These are phyloP conservation scores for Brachypodius melanocephalos DNA, from an alignment of 2,113 vertebrate genomes.

Conservation along the genomic window DNA sequence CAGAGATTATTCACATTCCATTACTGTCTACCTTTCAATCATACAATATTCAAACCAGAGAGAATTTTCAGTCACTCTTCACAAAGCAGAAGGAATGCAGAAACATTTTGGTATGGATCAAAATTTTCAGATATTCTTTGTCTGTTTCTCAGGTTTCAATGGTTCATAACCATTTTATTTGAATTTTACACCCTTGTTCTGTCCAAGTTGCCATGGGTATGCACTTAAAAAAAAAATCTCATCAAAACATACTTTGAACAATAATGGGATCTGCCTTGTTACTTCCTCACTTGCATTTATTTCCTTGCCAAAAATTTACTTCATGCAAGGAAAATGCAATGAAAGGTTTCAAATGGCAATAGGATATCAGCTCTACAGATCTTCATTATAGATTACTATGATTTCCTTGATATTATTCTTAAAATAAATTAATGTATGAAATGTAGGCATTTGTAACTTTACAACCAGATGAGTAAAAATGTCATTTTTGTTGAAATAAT, in stretches of 20 bases:
- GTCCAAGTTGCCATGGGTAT: background rate
- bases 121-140: background rate
- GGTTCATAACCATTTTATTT: background rate
- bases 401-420: slow-evolving; percentile 2
- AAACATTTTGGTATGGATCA: slow-evolving; percentile 25
- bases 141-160: slow-evolving; percentile 28
- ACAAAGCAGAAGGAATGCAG: slow-evolving; percentile 8
- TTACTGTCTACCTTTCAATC: slow-evolving; percentile 53
- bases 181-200: slow-evolving; percentile 14
- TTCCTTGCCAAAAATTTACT: slow-evolving; percentile 19
- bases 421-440: slow-evolving; percentile 21
- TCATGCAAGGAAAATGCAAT: background rate
- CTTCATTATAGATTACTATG: background rate
- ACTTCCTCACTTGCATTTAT: background rate
- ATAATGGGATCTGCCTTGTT: background rate
- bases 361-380: background rate
- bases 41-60: slow-evolving; percentile 53
- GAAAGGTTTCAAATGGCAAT: slow-evolving; percentile 36
- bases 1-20: slow-evolving; percentile 58
- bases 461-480: slow-evolving; percentile 1
- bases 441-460: slow-evolving; percentile 1
- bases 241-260: background rate
- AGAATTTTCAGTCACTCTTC: slow-evolving; percentile 64
- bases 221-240: slow-evolving; percentile 8
- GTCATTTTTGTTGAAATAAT: slow-evolving; percentile 12